Base-by-base conservation (phyloP, 64 coral and sea anemone species). In the Pocillopora verrucosa region DNA sequence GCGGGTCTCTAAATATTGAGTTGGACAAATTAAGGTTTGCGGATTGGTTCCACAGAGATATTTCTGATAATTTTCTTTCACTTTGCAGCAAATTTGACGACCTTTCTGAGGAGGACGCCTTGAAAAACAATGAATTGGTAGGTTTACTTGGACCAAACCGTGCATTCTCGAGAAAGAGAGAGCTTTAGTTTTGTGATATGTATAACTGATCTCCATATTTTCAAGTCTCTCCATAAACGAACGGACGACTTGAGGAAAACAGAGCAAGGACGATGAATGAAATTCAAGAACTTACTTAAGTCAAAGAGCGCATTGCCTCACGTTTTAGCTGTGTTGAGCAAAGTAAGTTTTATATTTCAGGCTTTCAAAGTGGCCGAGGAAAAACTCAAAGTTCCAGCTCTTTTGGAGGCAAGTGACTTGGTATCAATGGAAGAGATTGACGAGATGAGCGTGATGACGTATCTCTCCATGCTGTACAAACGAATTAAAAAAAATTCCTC, bases 41-140 rank as follows among this genome's bases (percentile, higher is more conserved):
- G 16, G 19, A 7, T 67, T 16, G 16, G 14, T 67, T 67, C 16
- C 17, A 17, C 4, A 6, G 74, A 11, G 7, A 4, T 76, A 19
- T 15, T 41, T 76, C 16, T 22, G 38, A 16, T 16, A 9, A 17
- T 3, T 76, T 19, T 76, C 15, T 15, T 38, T 78, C 20, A 13
- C 12, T 58, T 26, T 58, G 12, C 56, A 79, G 77, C 13, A 22
- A 79, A n/a, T 79, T 79, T 79, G 56, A 79, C 13, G 57, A 25
- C 11, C 57, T 79, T 11, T 79, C 77, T 6, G 59, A 60, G 38
- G 77, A 79, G 10, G 77, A 79, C n/a, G 57, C 77, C 5, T 19
- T 79, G 57, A 79, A 79, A 79, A 79, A 79, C 38, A 79, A 79
- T 30, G 77, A 79, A 60, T 60, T 79, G 77, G 77, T 79, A 17